These are phyloP conservation scores for Sylvilagus floridanus DNA, from an alignment of 2,797 vertebrate species.

Conservation along the genomic window DNA sequence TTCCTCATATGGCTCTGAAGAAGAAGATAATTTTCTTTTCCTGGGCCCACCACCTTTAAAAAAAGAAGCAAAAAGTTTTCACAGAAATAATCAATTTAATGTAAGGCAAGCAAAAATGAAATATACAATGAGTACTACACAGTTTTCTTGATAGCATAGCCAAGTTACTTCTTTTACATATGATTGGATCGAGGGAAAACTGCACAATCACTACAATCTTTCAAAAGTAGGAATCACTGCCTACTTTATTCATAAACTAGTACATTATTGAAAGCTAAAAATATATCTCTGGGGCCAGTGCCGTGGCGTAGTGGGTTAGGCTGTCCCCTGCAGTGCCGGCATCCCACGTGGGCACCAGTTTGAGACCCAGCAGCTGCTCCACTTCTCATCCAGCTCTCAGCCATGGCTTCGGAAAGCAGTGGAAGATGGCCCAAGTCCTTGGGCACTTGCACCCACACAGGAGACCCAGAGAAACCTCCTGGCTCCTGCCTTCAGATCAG, in stretches of 20 bases:
- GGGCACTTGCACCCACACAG: too few relatives aligned
- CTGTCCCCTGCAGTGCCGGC: too few relatives aligned
- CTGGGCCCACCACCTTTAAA: constrained; percentile 83
- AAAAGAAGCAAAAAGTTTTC: constrained; percentile 64
- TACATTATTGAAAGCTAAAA: constrained; percentile 32
- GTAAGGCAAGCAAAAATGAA: constrained; percentile 22
- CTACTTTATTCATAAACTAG: neutral
- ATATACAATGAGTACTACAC: neutral
- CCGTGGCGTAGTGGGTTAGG: too few relatives aligned
- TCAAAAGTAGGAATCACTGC: constrained; percentile 18
- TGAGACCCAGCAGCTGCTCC: too few relatives aligned
- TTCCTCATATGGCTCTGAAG: constrained; percentile 85
- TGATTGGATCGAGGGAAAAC: neutral
- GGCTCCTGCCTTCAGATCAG: too few relatives aligned
- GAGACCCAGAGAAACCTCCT: too few relatives aligned
- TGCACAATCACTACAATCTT: neutral
- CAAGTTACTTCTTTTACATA: neutral
- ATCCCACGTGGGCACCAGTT: too few relatives aligned
- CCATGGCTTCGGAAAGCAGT: too few relatives aligned
- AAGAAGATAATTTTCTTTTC: constrained; percentile 90
- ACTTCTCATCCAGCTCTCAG: too few relatives aligned
- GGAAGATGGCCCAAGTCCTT: too few relatives aligned
- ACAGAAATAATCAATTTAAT: constrained; percentile 49
- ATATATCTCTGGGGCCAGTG: too few relatives aligned
- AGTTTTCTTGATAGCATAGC: neutral